Evolutionary conservation across 2,113 vertebrate species (phyloP), one percentile per base, ranked within the genome.

Genomic region (Odontophorus gujanensis): DNA sequence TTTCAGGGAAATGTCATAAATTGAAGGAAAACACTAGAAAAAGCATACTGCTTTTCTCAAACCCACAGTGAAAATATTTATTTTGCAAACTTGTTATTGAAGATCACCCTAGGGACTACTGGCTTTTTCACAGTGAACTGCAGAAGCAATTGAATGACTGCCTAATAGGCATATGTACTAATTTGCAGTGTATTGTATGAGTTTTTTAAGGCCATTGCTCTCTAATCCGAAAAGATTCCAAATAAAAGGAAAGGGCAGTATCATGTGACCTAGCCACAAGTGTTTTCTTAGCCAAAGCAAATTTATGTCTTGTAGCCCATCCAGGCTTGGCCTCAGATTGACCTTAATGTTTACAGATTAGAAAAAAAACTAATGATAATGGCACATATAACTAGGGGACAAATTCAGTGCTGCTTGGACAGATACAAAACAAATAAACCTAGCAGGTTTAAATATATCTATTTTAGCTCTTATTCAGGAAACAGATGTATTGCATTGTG

Each of bases 251-350:
- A 87, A 95, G 72, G 75, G 65, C 88, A 91, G 38, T 91, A 94
- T 96, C 93, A 89, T 75, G 68, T 95, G 93, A 83, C 65, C 51
- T 68, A 94, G 72, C n/a, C 81, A 95, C 78, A 95, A 91, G n/a
- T 89, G 81, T 87, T 91, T 51, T 78, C 71, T 89, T 71, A 90
- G 61, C 78, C 81, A 93, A 91, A 95, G 65, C 63, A 89, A 91
- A 94, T 92, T 62, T 95, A 81, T 25, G 18, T 89, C 53, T 83
- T 65, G 57, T 32, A 87, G 68, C 85, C 79, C 36, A 91, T 93
- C 77, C 89, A 92, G 48, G 11, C 43, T 89, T 93, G 59, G 65
- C 79, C 84, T 89, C 30, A 45, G 66, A 11, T 25, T 89, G 89
- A 96, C 75, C 93, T 95, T 78, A 45, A 78, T 83, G 63, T 82